Base-by-base conservation (phyloP, 1,140 invertebrate genomes). In the Phortica variegata region DNA sequence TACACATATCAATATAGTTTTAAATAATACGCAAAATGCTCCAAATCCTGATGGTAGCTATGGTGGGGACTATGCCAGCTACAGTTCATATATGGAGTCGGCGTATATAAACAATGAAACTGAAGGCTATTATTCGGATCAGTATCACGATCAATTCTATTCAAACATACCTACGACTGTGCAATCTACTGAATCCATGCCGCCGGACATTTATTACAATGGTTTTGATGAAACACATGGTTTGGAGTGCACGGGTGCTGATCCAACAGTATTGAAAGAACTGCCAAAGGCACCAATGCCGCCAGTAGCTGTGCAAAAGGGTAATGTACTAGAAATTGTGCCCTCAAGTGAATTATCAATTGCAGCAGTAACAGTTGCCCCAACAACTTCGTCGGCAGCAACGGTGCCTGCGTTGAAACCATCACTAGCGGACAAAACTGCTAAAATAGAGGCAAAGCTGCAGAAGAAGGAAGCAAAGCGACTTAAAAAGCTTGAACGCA, bases 251-350 rank as follows among this genome's bases (percentile, higher is more conserved):
- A n/a, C n/a, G n/a, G n/a, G n/a, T n/a, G n/a, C n/a, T n/a, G n/a
- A n/a, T n/a, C n/a, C 43, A 19, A 31, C 56, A 5, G 43, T 57
- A 17, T 44, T 63, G 16, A 53, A 60, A 15, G 63, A 68, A 36
- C 39, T 62, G 23, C 56, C 57, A 8, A 69, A 57, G 21, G 53
- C 54, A 2, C 13, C 52, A 1, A 19, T 39, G 10, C 8, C n/a
- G 3, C 39, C 70, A 0, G 66, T 75, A 26, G 68, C 68, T 2
- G 72, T 75, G 10, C 72, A 73, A 16, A 75, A 75, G 33, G 72
- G 72, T 2, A 75, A 75, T 43, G 72, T 75, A 1, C 32, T 75
- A 39, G 72, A 75, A 50, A 75, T 75, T 23, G 72, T 75, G 10
- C 72, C 72, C 3, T 50, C 47, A 8, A 31, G 16, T 39, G 48